Conservation (phyloP, 1,140 invertebrate genomes). For the Micrasema longulum region DNA sequence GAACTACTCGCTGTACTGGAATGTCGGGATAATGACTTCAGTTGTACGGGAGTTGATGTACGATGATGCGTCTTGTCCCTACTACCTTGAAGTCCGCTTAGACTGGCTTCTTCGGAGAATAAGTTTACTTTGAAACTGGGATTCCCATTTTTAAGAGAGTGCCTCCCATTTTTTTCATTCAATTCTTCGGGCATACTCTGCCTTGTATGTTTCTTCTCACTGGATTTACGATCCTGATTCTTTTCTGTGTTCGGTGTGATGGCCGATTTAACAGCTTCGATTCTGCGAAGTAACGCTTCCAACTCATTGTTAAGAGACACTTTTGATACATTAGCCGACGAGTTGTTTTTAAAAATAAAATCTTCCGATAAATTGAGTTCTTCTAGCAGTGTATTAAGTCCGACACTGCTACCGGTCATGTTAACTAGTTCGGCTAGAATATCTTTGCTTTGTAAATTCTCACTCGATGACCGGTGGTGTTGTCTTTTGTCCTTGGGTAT, state of each 20-base stretch:
- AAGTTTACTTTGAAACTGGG: slow-evolving; percentile 50
- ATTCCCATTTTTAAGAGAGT: slow-evolving; percentile 51
- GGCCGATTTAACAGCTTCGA: slow-evolving; percentile 21
- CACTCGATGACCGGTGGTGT: slow-evolving; percentile 54
- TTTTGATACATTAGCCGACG: slow-evolving; percentile 26
- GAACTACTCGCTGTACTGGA: slow-evolving; percentile 62
- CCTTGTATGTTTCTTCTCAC: slow-evolving; percentile 5
- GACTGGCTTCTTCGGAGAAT: slow-evolving; percentile 21
- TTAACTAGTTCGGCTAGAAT: slow-evolving; percentile 36
- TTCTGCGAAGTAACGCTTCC: slow-evolving; percentile 28
- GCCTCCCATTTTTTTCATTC: background rate
- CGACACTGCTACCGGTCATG: slow-evolving; percentile 55
- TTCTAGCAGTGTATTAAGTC: slow-evolving; percentile 49
- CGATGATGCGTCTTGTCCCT: slow-evolving; percentile 56
- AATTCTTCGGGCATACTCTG: background rate
- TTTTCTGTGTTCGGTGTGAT: slow-evolving; percentile 11
- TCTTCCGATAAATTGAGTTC: slow-evolving; percentile 58
- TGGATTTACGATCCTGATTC: slow-evolving; percentile 13
- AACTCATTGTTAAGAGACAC: slow-evolving; percentile 31
- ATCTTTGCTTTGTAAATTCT: slow-evolving; percentile 42
- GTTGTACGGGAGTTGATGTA: slow-evolving; percentile 69
- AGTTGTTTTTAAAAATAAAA: slow-evolving; percentile 56
- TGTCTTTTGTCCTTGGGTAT: slow-evolving; percentile 58
- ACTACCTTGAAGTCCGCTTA: slow-evolving; percentile 49
- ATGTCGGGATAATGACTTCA: slow-evolving; percentile 64